Evolutionary conservation across 2,888 invertebrate species (phyloP).

Genomic region (Drosophila silvestris): DNA sequence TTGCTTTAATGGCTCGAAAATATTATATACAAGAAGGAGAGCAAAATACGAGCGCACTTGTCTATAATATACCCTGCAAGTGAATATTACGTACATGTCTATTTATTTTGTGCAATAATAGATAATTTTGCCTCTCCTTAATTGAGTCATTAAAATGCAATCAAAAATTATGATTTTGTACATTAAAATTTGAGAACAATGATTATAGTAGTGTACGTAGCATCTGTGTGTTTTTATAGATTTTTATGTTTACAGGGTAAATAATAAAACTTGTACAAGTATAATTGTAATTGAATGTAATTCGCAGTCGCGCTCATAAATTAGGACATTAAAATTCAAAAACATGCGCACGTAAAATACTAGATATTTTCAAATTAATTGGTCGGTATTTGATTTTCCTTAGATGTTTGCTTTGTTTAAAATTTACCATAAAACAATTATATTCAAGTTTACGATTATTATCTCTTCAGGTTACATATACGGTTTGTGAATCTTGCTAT

Average conservation of each 20-base stretch:
- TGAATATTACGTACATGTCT: background rate
- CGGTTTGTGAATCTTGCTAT: slow-evolving; percentile 14
- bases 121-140: background rate
- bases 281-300: slow-evolving; percentile 53
- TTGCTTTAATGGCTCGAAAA: slow-evolving; percentile 84
- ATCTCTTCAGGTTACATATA: slow-evolving; percentile 1
- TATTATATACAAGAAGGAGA: slow-evolving; percentile 29
- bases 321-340: slow-evolving; percentile 56
- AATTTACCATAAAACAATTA: slow-evolving; percentile 36
- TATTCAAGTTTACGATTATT: slow-evolving; percentile 17
- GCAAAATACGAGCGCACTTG: background rate
- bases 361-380: slow-evolving; percentile 51
- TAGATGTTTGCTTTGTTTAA: slow-evolving; percentile 45
- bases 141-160: background rate
- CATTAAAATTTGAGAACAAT: background rate
- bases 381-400: slow-evolving; percentile 43
- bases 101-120: background rate
- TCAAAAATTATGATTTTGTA: background rate
- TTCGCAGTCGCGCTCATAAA: slow-evolving; percentile 59
- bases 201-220: background rate
- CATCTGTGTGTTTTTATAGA: background rate
- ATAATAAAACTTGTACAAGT: slow-evolving; percentile 34
- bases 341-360: slow-evolving; percentile 38
- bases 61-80: slow-evolving; percentile 13
- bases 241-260: slow-evolving; percentile 25